Evolutionary conservation across 2,113 vertebrate species (phyloP), one percentile per base, ranked within the genome.

Genomic region (Odocoileus hemionus): DNA sequence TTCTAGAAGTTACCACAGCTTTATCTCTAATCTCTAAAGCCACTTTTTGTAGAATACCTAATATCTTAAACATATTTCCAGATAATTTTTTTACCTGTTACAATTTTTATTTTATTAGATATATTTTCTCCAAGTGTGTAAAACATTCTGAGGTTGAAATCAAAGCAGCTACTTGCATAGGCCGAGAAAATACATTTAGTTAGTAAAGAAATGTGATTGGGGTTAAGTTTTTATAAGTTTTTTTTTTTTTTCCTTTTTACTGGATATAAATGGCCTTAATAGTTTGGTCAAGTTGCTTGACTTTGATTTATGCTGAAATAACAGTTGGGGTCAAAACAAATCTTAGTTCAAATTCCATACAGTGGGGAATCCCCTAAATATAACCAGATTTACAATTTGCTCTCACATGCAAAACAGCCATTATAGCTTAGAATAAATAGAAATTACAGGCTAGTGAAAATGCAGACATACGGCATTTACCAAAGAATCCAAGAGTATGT

Each of bases 291-390:
- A 95, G 25, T 89, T 55, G 19, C 11, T 74, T 96, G 23, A 3
- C 86, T 74, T 74, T 89, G n/a, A 88, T 91, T 93, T 90, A 87
- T 92, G 57, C 10, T 86, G 43, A 92, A 91, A 84, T 39, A 97
- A 78, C 26, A 82, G 3, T 50, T 19, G 16, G 12, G 9, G 23
- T 79, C 33, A 92, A 95, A 96, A 79, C 16, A 89, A 90, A 64
- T 2, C 30, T 57, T 52, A 89, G 21, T 64, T 2, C 28, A 96
- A 94, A 94, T 92, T 84, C 45, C 21, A 83, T 10, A 45, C 5
- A 84, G 6, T 70, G 15, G 9, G n/a, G 36, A 54, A 86, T 85
- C 23, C 89, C 39, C 33, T 43, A 76, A 54, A 21, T 54, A 39
- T 36, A 89, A 43, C 39, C 36, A 93, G 33, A 76, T 86, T 95